phyloP scores from a whole-genome alignment of 2,797 vertebrate species.

The Tolypeutes matacus region DNA sequence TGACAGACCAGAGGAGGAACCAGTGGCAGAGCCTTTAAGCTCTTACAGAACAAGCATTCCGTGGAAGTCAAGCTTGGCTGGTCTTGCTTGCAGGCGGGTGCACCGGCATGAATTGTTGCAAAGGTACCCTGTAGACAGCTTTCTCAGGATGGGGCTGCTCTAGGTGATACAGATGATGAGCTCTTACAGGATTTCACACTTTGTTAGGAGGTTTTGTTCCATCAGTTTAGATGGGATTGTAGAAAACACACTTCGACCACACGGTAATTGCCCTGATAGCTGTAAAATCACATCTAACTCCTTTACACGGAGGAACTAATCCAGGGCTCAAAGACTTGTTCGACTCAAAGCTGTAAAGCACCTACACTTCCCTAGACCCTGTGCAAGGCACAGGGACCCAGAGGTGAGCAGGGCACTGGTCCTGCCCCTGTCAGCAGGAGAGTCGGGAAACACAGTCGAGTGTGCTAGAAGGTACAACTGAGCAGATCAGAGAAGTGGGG shows the following conservation, averaged over 20 bases:
- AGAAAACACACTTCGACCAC: slow-evolving; percentile 51
- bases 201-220: slow-evolving; percentile 42
- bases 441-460: not conserved
- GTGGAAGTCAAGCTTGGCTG: not conserved
- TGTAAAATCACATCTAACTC: slow-evolving; percentile 51
- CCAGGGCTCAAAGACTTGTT: not conserved
- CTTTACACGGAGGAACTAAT: slow-evolving; percentile 21
- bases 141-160: not conserved
- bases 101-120: not conserved
- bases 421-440: not conserved
- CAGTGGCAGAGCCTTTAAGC: not conserved
- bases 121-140: not conserved
- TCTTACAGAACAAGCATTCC: not conserved
- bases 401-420: not conserved
- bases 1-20: not conserved
- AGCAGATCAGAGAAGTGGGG: not conserved
- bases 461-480: not conserved
- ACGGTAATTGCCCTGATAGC: not conserved
- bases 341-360: not conserved
- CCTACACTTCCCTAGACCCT: not conserved
- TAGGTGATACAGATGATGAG: not conserved
- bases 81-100: not conserved
- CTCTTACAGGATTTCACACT: slow-evolving; percentile 58
- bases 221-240: slow-evolving; percentile 26
- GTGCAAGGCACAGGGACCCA: not conserved